Evolutionary conservation across 2,113 vertebrate species (phyloP), one percentile per base, ranked within the genome.

Genomic region (Microcebus griseorufus): DNA sequence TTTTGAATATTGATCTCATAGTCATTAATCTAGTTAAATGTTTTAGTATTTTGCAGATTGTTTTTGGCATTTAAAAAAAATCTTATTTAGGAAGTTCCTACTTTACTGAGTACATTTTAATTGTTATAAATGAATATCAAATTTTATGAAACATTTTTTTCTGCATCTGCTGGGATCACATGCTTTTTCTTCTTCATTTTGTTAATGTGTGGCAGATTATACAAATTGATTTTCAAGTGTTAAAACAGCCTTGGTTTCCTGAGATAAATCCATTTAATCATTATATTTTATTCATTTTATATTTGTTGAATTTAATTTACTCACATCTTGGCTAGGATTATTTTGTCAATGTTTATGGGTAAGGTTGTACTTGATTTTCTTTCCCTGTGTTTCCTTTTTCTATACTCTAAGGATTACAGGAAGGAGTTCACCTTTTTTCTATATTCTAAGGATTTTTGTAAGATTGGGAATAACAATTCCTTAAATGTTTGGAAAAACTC

Each of bases 191-290:
- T 67, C 20, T 67, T 88, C 14, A 55, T 75, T 94, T 93, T 87
- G 51, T 91, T 83, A 83, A 91, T 93, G 6, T 83, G 60, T 83
- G 73, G 23, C 64, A 23, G 91, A 88, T 91, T 72, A 67, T 32
- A 65, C 32, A 78, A 70, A 92, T 64, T 60, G 20, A 72, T 79
- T 78, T 90, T 70, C 69, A 87, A 95, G 4, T 53, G 6, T 81
- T 45, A 75, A 88, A 55, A 27, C 55, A 93, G 34, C 16, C 12
- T 69, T 83, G 8, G 34, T 42, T 94, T 92, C 32, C 55, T 84
- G 42, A 29, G 42, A n/a, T 58, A 69, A 93, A 83, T 78, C 27
- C 48, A 53, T 27, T 53, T 75, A 34, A 34, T 55, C 45, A 78
- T 88, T 78, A 55, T 83, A 32, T 79, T 88, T 72, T 65, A 88